These are phyloP conservation scores for Chaitophorus viminalis DNA, from an alignment of 2,888 invertebrate genomes.

Conservation along the genomic window DNA sequence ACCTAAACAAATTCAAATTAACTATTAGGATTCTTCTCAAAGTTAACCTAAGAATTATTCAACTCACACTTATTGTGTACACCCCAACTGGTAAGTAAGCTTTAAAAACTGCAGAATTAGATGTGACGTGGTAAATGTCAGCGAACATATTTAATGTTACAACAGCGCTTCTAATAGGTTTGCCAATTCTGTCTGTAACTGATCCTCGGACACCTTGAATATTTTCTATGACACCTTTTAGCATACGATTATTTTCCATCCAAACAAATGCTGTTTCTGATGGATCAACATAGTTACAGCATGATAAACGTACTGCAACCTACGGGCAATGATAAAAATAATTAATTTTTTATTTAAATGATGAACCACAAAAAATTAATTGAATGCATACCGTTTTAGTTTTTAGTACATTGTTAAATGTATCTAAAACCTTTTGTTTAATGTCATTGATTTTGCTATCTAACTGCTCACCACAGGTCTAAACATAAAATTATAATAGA, in stretches of 20 bases:
- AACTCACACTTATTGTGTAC: slow-evolving; percentile 71
- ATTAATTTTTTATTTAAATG: neutral
- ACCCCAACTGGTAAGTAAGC: slow-evolving; percentile 77
- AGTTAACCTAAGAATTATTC: neutral
- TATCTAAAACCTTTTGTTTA: slow-evolving; percentile 64
- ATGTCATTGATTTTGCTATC: slow-evolving; percentile 62
- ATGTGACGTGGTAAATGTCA: slow-evolving; percentile 70
- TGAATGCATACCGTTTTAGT: slow-evolving; percentile 63
- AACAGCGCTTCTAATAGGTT: slow-evolving; percentile 77
- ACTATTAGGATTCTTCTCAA: neutral
- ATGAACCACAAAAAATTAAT: neutral
- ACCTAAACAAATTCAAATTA: slow-evolving; percentile 15
- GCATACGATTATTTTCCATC: slow-evolving; percentile 65
- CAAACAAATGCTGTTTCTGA: slow-evolving; percentile 67
- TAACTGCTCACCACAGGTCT: slow-evolving; percentile 44
- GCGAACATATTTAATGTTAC: slow-evolving; percentile 74
- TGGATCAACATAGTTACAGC: slow-evolving; percentile 65
- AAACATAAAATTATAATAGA: slow-evolving; percentile 1
- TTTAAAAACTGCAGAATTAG: slow-evolving; percentile 78
- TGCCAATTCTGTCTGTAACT: slow-evolving; percentile 74
- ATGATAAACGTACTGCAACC: slow-evolving; percentile 64
- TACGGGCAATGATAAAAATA: slow-evolving; percentile 56
- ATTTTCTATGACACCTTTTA: slow-evolving; percentile 36
- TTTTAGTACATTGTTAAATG: slow-evolving; percentile 62
- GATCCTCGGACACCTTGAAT: slow-evolving; percentile 76